These are phyloP conservation scores for Ophion ellenae DNA, from an alignment of 2,888 invertebrate genomes.

Conservation along the genomic window DNA sequence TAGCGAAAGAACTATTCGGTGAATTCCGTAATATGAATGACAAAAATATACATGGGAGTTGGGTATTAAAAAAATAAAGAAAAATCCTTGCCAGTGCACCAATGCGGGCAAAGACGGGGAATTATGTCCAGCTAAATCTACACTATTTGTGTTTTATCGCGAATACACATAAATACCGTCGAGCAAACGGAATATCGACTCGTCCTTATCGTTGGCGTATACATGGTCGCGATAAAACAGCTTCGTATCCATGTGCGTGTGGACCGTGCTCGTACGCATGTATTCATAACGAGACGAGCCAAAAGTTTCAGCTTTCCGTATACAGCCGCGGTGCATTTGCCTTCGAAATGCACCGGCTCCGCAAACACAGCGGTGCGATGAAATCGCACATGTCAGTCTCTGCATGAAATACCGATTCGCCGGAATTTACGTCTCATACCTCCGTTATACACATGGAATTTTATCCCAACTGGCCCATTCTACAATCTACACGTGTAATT, in stretches of 20 bases:
- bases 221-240: conserved; percentile 24
- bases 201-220: conserved; percentile 28
- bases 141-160: conserved; percentile 31
- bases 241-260: conserved; percentile 13
- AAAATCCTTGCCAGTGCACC: not conserved
- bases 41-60: not conserved
- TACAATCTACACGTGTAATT: conserved; percentile 1
- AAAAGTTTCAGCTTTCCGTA: conserved; percentile 47
- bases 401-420: conserved; percentile 49
- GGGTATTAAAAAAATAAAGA: not conserved
- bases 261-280: not conserved
- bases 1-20: not conserved
- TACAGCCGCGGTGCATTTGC: conserved; percentile 25
- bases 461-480: conserved; percentile 12
- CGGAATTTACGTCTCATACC: conserved; percentile 10
- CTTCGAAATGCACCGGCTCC: conserved; percentile 23
- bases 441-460: conserved; percentile 20
- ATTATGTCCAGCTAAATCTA: conserved; percentile 25
- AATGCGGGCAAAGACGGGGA: not conserved
- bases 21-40: not conserved
- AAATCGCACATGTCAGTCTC: conserved; percentile 53
- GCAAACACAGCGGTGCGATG: conserved; percentile 31
- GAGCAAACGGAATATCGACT: conserved; percentile 42
- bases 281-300: conserved; percentile 45
- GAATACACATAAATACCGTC: conserved; percentile 25